Evolutionary conservation across 2,797 vertebrate genomes (phyloP).

Genomic region (Lagorchestes hirsutus): DNA sequence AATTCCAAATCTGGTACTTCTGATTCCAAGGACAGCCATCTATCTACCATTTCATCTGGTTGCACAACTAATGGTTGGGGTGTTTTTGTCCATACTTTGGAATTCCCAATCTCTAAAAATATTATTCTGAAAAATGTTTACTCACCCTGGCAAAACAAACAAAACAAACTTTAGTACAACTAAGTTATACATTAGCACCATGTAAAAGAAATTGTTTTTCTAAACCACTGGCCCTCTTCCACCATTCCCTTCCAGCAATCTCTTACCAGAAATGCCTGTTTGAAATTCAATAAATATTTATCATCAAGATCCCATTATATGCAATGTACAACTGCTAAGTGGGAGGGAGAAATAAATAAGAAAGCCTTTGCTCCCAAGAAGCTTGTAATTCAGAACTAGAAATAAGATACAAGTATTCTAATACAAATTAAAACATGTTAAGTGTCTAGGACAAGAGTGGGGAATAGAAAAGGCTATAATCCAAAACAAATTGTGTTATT

Average conservation of each 20-base stretch:
- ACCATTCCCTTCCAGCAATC: neutral
- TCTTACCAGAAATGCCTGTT: neutral
- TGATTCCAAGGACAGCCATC: neutral
- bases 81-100: neutral
- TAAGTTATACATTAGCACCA: neutral
- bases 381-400: neutral
- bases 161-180: neutral
- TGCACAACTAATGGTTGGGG: neutral
- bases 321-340: neutral
- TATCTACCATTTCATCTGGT: neutral
- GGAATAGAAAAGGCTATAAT: neutral
- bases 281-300: neutral
- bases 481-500: constrained; percentile 10
- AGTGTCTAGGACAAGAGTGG: neutral
- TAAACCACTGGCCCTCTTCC: neutral
- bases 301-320: neutral
- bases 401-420: neutral
- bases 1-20: neutral
- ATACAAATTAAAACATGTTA: neutral
- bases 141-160: neutral
- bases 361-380: neutral
- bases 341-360: neutral
- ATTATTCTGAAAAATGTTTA: neutral
- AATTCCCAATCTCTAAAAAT: neutral
- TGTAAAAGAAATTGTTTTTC: neutral